A percentile compares a stretch with the other conserved stretches of the same genome.
Evolutionary conservation across 2,113 vertebrate genomes (phyloP).

Genomic region (Cyrtonyx montezumae): DNA sequence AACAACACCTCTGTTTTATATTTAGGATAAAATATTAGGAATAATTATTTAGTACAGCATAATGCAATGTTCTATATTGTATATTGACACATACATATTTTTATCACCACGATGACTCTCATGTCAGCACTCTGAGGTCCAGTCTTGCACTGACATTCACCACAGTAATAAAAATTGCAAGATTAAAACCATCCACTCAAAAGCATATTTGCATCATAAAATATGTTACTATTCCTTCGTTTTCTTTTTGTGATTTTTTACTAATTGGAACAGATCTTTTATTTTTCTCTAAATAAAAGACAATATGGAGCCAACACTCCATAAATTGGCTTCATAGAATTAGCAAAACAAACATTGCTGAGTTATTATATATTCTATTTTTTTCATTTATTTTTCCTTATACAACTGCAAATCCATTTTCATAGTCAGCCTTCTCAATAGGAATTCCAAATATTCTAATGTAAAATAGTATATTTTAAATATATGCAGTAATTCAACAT

Average conservation of each 20-base stretch:
- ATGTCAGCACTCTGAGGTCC: neutral
- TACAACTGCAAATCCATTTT: neutral
- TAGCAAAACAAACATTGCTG: neutral
- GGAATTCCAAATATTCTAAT: conserved; percentile 47
- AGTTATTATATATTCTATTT: neutral
- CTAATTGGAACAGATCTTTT: neutral
- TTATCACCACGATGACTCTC: neutral
- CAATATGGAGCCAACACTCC: neutral
- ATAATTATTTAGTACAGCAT: neutral
- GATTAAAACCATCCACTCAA: neutral
- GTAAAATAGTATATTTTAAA: conserved; percentile 59
- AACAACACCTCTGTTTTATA: neutral
- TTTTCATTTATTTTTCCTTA: conserved; percentile 33
- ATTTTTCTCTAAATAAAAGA: conserved; percentile 24
- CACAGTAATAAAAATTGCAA: neutral
- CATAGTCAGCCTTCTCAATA: neutral
- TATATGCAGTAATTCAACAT: conserved; percentile 45
- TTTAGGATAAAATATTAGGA: neutral
- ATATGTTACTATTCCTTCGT: neutral
- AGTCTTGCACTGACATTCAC: neutral
- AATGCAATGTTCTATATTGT: neutral
- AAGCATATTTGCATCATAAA: neutral
- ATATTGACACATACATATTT: neutral
- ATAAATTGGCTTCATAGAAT: neutral
- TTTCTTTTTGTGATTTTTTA: neutral